Evolutionary conservation across 2,888 invertebrate genomes (phyloP).

Genomic region (Hydropsyche betteni): DNA sequence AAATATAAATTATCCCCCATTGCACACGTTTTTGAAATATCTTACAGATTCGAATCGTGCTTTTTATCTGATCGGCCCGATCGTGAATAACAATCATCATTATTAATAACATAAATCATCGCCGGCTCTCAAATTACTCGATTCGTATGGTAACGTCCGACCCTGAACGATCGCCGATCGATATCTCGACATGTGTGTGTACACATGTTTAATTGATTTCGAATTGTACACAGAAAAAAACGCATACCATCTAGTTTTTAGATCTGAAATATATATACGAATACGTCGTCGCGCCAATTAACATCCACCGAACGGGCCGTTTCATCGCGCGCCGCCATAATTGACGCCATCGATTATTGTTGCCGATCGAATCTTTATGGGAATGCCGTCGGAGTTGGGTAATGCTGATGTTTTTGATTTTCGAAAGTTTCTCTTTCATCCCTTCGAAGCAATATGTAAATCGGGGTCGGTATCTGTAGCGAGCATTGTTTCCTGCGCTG

Average conservation of each 20-base stretch:
- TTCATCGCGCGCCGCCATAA: neutral
- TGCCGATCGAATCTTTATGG: no score
- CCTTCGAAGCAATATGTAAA: slow-evolving; percentile 49
- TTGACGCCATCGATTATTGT: no score
- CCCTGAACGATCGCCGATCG: slow-evolving; percentile 23
- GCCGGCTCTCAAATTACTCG: neutral
- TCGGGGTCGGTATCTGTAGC: slow-evolving; percentile 48
- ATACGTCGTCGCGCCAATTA: slow-evolving; percentile 13
- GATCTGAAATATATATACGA: slow-evolving; percentile 10
- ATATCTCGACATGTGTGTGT: slow-evolving; percentile 13
- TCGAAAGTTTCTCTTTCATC: slow-evolving; percentile 27
- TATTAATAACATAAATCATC: slow-evolving; percentile 4
- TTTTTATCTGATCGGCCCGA: no score
- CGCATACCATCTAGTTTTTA: neutral
- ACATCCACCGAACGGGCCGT: neutral
- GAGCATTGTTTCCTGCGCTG: slow-evolving; percentile 50
- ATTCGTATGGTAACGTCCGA: slow-evolving; percentile 10
- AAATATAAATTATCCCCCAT: no score
- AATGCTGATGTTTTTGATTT: neutral
- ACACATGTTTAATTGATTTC: slow-evolving; percentile 23
- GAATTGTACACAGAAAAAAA: neutral
- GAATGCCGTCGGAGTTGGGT: neutral
- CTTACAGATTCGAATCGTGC: no score
- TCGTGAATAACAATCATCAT: no score
- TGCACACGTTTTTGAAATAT: no score